A percentile compares a stretch with the other conserved stretches of the same genome.
phyloP scores from a whole-genome alignment of 2,113 vertebrate species.

The Egretta garzetta region DNA sequence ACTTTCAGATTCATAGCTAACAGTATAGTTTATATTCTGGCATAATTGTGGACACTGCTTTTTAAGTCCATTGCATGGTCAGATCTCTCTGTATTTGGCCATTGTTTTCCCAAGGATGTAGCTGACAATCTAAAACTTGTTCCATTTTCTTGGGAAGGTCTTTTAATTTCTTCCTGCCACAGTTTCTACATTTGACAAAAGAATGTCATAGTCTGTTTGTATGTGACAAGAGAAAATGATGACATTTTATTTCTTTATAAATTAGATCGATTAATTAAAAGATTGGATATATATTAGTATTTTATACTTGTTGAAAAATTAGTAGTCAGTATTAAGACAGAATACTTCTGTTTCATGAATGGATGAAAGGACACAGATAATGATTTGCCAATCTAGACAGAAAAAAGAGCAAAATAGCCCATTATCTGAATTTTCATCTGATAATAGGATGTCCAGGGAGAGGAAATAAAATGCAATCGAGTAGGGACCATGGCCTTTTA shows the following conservation, averaged over 20 bases:
- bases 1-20: background rate
- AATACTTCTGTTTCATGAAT: background rate
- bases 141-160: background rate
- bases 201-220: background rate
- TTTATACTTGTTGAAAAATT: background rate
- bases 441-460: background rate
- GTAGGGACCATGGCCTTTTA: background rate
- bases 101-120: background rate
- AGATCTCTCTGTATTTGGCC: background rate
- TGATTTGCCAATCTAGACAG: slow-evolving; percentile 5
- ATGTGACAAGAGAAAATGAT: background rate
- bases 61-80: background rate
- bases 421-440: slow-evolving; percentile 24
- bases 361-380: background rate
- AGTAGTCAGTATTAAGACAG: background rate
- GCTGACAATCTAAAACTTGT: background rate
- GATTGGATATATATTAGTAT: background rate
- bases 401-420: background rate
- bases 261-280: background rate
- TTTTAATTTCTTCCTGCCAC: background rate
- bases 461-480: background rate
- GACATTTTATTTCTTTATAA: background rate
- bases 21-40: background rate
- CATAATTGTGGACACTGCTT: background rate
- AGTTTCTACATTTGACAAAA: background rate